Conservation (phyloP, 2,113 vertebrate species). For the Pterophyllum scalare region DNA sequence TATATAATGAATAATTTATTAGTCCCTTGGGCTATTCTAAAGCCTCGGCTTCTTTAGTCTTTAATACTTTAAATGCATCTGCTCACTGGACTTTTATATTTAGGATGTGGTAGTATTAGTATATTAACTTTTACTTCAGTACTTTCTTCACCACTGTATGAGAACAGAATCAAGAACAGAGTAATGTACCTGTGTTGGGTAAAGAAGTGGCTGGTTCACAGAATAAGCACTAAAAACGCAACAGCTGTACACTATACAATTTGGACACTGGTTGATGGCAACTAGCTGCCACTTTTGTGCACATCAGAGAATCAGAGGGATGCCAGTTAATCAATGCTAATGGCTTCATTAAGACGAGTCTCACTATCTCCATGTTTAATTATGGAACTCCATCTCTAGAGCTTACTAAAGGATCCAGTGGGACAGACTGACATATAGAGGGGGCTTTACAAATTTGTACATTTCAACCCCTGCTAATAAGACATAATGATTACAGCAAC, state of each 20-base stretch:
- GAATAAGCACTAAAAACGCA: no score
- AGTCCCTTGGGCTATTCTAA: neutral
- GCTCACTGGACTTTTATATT: neutral
- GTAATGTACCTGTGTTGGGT: no score
- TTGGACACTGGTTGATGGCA: neutral
- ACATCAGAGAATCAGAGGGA: neutral
- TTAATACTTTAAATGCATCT: neutral
- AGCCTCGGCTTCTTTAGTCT: neutral
- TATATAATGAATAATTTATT: neutral
- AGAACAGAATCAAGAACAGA: no score
- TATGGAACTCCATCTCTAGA: neutral
- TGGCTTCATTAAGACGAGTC: neutral
- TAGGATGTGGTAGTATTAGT: neutral
- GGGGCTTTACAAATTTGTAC: neutral
- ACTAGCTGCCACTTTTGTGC: neutral
- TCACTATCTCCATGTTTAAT: neutral
- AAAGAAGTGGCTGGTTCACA: no score
- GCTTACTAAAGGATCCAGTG: neutral
- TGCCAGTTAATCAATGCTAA: neutral
- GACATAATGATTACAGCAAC: conserved; percentile 14
- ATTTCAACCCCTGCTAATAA: neutral
- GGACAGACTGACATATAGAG: neutral
- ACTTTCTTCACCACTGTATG: no score
- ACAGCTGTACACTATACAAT: no score
- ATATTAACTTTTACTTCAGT: no score